Evolutionary conservation across 2,797 vertebrate species (phyloP).

Genomic region (Carduelis carduelis): DNA sequence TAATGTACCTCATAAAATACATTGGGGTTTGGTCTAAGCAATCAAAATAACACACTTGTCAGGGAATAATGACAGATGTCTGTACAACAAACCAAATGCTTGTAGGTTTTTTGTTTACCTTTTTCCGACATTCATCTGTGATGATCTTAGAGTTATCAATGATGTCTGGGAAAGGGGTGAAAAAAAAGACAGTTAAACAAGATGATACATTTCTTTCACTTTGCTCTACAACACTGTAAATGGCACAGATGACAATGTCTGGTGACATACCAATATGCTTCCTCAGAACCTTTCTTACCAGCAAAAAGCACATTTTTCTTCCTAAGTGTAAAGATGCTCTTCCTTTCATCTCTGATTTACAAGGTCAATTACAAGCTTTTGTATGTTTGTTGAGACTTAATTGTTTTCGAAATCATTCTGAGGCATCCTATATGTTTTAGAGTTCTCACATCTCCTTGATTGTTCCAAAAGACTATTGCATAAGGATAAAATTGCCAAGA

Average conservation of each 20-base stretch:
- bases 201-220: neutral
- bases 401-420: neutral
- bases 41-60: neutral
- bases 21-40: neutral
- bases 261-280: neutral
- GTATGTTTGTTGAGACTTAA: neutral
- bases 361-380: neutral
- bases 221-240: neutral
- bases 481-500: neutral
- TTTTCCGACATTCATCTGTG: slow-evolving; percentile 89
- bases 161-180: slow-evolving; percentile 77
- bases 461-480: neutral
- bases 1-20: neutral
- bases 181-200: neutral
- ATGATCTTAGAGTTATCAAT: slow-evolving; percentile 94
- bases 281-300: neutral
- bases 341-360: neutral
- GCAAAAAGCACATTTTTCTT: neutral
- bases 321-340: neutral
- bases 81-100: neutral
- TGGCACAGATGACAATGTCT: neutral
- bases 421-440: neutral
- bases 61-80: neutral
- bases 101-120: slow-evolving; percentile 73
- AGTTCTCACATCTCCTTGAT: neutral